These are phyloP conservation scores for Drosophila eohydei DNA, from an alignment of 2,888 invertebrate species.

Conservation along the genomic window DNA sequence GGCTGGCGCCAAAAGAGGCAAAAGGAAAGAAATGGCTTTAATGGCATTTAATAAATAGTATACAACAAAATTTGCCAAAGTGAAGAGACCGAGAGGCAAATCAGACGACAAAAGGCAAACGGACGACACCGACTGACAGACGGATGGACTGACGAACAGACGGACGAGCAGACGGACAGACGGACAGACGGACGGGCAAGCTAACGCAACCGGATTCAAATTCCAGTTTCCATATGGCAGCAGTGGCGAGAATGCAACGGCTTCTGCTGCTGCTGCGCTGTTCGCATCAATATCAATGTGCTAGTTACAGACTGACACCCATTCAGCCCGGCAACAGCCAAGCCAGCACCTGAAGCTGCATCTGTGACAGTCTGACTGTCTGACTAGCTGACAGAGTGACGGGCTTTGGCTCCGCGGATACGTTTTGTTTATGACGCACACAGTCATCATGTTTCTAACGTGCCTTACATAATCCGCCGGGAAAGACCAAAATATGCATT, in stretches of 20 bases:
- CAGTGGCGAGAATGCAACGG: constrained; percentile 31
- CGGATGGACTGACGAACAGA: neutral
- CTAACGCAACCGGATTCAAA: constrained; percentile 70
- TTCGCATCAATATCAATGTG: constrained; percentile 65
- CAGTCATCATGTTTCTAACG: constrained; percentile 26
- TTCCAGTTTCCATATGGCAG: constrained; percentile 65
- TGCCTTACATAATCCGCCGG: constrained; percentile 17
- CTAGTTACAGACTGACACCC: constrained; percentile 75
- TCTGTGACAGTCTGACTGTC: constrained; percentile 2
- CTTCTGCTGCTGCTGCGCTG: constrained; percentile 20
- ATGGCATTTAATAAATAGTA: constrained; percentile 73
- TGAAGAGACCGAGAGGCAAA: neutral
- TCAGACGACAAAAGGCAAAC: constrained; percentile 10
- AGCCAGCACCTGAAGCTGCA: constrained; percentile 9
- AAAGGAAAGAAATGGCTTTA: constrained; percentile 56
- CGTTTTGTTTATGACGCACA: constrained; percentile 27
- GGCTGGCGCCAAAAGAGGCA: constrained; percentile 52
- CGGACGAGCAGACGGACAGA: constrained; percentile 1
- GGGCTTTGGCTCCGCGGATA: constrained; percentile 12
- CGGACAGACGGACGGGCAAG: constrained; percentile 2
- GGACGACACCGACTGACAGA: constrained; percentile 1
- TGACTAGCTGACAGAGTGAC: neutral
- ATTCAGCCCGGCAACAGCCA: constrained; percentile 47
- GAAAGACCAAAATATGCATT: constrained; percentile 8
- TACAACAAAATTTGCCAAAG: constrained; percentile 38